These are phyloP conservation scores for Lonchura striata DNA, from an alignment of 2,113 vertebrate species.

Conservation along the genomic window DNA sequence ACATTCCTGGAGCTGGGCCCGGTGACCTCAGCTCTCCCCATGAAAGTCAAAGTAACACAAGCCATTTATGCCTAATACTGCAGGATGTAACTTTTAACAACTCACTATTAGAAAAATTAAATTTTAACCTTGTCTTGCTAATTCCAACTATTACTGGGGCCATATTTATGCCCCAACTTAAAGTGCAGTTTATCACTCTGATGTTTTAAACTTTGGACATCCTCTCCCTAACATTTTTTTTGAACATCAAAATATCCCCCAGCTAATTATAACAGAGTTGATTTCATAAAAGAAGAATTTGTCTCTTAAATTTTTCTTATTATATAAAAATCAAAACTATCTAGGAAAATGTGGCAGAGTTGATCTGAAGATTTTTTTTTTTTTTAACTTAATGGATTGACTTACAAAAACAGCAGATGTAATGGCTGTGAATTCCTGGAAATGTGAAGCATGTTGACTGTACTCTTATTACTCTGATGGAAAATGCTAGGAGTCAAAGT, in stretches of 20 bases:
- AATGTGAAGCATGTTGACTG: not conserved
- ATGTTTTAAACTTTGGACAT: not conserved
- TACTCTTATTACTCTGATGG: not conserved
- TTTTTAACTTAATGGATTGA: not conserved
- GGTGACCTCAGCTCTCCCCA: not conserved
- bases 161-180: not conserved
- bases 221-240: not conserved
- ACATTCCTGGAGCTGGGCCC: not conserved
- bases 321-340: not conserved
- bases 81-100: not conserved
- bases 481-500: not conserved
- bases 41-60: not conserved
- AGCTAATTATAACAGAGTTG: not conserved
- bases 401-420: not conserved
- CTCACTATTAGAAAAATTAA: not conserved
- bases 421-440: not conserved
- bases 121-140: not conserved
- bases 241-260: not conserved
- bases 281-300: not conserved
- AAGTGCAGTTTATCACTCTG: not conserved
- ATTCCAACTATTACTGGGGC: not conserved
- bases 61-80: not conserved
- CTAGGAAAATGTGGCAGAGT: not conserved
- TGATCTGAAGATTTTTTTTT: not conserved
- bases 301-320: not conserved